A percentile compares a stretch with the other conserved stretches of the same genome.
phyloP scores from a whole-genome alignment of 2,113 vertebrate genomes.

The Hassar affinis region DNA sequence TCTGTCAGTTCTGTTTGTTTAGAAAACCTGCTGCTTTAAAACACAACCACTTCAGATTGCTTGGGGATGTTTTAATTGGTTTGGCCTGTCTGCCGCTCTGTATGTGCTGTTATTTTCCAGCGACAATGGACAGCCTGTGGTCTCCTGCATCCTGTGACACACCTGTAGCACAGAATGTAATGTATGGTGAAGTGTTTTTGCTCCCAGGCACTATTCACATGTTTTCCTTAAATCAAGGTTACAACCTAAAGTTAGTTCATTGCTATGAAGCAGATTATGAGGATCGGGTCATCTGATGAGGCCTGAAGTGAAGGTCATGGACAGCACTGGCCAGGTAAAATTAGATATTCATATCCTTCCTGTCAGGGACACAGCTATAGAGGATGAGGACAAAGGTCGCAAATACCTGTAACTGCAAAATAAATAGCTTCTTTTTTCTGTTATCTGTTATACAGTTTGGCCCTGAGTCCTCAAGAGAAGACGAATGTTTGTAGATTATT shows the following conservation, averaged over 20 bases:
- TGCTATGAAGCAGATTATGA: background rate
- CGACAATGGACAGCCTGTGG: background rate
- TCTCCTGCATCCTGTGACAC: background rate
- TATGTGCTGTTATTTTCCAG: constrained; percentile 21
- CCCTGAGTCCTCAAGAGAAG: constrained; percentile 6
- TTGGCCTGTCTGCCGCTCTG: background rate
- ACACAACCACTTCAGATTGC: constrained; percentile 20
- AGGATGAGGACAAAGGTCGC: background rate
- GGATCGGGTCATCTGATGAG: background rate
- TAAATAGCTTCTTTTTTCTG: background rate
- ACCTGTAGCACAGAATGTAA: constrained; percentile 9
- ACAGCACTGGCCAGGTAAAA: constrained; percentile 10
- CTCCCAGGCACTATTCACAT: background rate
- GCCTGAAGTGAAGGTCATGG: constrained; percentile 9
- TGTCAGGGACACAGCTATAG: background rate
- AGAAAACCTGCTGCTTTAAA: constrained; percentile 8
- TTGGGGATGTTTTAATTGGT: constrained; percentile 32
- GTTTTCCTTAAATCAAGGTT: constrained; percentile 27
- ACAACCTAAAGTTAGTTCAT: background rate
- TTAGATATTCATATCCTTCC: constrained; percentile 20
- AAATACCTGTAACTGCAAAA: background rate
- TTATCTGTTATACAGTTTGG: background rate
- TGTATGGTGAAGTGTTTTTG: constrained; percentile 9
- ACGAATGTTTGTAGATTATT: background rate
- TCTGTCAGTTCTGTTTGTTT: constrained; percentile 34